Evolutionary conservation across 92 coral and sea anemone species (phyloP).

Genomic region (Nematostella vectensis): DNA sequence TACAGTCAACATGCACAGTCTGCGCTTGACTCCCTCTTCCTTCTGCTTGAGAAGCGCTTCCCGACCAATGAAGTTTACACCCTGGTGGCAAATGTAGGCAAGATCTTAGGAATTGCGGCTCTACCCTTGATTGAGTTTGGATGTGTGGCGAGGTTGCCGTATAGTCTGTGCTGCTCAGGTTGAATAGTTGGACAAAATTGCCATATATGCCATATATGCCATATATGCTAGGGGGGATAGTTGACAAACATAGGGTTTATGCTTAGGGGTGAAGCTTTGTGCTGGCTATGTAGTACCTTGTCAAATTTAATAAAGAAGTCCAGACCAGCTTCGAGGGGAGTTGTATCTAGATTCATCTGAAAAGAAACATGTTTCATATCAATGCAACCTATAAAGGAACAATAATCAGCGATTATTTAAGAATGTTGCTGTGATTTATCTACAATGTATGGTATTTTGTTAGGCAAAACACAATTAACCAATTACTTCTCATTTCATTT

Average conservation of each 20-base stretch:
- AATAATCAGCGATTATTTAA: not conserved
- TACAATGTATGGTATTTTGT: no score
- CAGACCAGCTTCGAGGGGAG: conserved; percentile 93
- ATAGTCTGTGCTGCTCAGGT: not conserved
- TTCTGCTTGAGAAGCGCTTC: conserved; percentile 73
- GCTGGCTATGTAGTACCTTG: conserved; percentile 72
- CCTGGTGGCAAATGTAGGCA: conserved; percentile 35
- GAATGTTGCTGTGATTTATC: no score
- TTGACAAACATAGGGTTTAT: no score
- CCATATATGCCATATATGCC: no score
- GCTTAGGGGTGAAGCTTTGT: no score
- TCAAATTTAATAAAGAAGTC: conserved; percentile 77
- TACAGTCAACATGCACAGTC: conserved; percentile 68
- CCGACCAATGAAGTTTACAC: conserved; percentile 76
- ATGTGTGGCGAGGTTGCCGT: not conserved
- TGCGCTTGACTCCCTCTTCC: conserved; percentile 67
- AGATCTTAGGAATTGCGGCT: no score
- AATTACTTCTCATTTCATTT: no score
- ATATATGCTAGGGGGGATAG: no score
- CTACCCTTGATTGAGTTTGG: no score
- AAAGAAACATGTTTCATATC: conserved; percentile 11
- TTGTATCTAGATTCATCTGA: conserved; percentile 93
- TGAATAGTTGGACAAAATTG: no score
- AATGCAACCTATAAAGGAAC: not conserved
- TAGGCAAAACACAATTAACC: no score